phyloP scores from a whole-genome alignment of 2,797 vertebrate species.

The Scolopax rusticola region DNA sequence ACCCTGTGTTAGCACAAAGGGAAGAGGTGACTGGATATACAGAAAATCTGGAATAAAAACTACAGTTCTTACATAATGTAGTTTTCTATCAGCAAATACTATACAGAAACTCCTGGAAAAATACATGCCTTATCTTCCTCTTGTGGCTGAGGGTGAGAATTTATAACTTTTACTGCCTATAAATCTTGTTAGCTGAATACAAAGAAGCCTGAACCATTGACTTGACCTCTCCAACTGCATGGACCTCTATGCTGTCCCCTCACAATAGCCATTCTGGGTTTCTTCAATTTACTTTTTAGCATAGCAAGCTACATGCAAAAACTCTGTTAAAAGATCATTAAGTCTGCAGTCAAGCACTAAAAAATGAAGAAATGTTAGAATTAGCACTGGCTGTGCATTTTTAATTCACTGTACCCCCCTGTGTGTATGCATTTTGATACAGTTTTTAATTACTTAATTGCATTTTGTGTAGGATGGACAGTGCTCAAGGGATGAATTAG shows the following conservation, averaged over 20 bases:
- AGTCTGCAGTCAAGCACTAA: background rate
- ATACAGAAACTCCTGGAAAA: background rate
- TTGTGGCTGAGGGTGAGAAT: background rate
- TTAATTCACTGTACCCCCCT: background rate
- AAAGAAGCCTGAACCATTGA: background rate
- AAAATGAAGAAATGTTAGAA: slow-evolving; percentile 19
- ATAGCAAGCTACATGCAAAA: background rate
- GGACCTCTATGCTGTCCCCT: background rate
- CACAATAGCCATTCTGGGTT: background rate
- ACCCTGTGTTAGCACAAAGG: fast-evolving
- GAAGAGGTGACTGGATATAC: background rate
- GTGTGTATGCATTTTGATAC: background rate
- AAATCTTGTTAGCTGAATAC: background rate
- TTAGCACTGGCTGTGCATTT: background rate
- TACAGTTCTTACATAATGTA: background rate
- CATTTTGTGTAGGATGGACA: background rate
- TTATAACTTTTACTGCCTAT: background rate
- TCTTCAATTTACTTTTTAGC: background rate
- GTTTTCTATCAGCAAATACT: background rate
- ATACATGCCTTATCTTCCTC: background rate
- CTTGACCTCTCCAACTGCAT: background rate
- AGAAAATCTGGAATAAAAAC: background rate
- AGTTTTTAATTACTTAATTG: slow-evolving; percentile 31
- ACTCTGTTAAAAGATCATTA: background rate
- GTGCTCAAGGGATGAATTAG: background rate